A percentile compares a stretch with the other conserved stretches of the same genome.
phyloP scores from a whole-genome alignment of 2,888 invertebrate species.

The Ophion ventricosus region DNA sequence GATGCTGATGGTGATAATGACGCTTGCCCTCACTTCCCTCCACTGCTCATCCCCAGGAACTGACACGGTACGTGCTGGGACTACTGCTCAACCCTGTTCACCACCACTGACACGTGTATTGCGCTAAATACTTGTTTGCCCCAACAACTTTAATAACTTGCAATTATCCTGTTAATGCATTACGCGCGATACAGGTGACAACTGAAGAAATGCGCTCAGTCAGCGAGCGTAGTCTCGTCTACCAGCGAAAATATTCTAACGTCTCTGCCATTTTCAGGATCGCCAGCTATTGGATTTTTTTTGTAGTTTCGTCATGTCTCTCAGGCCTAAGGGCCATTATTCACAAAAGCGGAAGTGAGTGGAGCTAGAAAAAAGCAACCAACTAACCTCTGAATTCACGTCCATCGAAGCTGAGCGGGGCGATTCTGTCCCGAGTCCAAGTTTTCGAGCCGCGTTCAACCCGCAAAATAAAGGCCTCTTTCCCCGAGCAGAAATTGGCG shows the following conservation, averaged over 20 bases:
- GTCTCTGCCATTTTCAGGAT: too few relatives aligned
- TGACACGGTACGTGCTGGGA: constrained; percentile 19
- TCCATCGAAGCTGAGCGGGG: too few relatives aligned
- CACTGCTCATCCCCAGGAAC: background rate
- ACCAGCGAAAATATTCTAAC: too few relatives aligned
- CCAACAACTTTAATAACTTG: constrained; percentile 18
- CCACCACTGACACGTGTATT: constrained; percentile 10
- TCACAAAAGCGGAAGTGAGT: too few relatives aligned
- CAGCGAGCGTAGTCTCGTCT: background rate
- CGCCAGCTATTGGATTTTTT: background rate
- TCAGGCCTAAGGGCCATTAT: too few relatives aligned
- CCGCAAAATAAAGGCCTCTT: too few relatives aligned
- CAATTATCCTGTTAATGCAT: constrained; percentile 1
- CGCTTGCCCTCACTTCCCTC: constrained; percentile 24
- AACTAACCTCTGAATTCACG: too few relatives aligned
- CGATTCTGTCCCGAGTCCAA: too few relatives aligned
- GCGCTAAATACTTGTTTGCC: constrained; percentile 26
- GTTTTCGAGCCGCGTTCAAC: too few relatives aligned
- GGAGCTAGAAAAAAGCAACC: too few relatives aligned
- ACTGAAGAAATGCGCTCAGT: background rate
- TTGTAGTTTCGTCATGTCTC: background rate
- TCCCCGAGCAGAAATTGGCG: too few relatives aligned
- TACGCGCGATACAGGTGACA: constrained; percentile 11
- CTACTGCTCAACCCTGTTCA: constrained; percentile 23
- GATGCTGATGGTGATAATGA: constrained; percentile 71